Evolutionary conservation across 2,888 invertebrate species (phyloP), one percentile per base, ranked within the genome.

Genomic region (Drosophila ustulata): DNA sequence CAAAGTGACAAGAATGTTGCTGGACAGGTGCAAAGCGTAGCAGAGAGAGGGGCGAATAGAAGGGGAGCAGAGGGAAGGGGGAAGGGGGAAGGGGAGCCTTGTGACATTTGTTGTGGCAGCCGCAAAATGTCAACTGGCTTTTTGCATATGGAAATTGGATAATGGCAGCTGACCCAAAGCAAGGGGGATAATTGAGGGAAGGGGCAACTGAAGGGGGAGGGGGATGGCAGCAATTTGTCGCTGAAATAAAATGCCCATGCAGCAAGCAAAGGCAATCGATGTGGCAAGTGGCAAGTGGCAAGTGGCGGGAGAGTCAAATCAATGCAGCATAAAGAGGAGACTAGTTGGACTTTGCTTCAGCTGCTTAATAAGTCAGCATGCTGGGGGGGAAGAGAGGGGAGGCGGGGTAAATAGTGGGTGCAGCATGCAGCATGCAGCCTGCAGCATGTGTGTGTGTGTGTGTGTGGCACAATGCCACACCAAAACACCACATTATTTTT

Each of bases 121-220:
- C 75, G 71, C 84, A 86, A 84, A 83, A 87, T 84, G 87, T 84
- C 84, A 84, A 84, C 84, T 57, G 66, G 76, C 78, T 81, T 78
- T 78, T 80, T 79, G 82, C 83, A 83, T 85, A 87, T 85, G 81
- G 78, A 86, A 86, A 86, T 86, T 86, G 88, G 88, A 85, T 86
- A 88, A 86, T 86, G 82, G 78, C 79, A 78, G 68, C 47, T 62
- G 75, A 71, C 37, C 64, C 61, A 56, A 46, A 67, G 64, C 39
- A 28, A 18, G 39, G 4, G n/a, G 32, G 25, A 49, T 53, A 18
- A 51, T 25, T 2, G 28, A 43, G 39, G 28, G 26, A 8, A 25
- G 5, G 37, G 32, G 43, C 34, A 39, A 18, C 18, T 18, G 18
- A 18, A 18, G 2, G 5, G 0, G 30, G 11, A 2, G 28, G 25